Conservation (phyloP, 2,888 invertebrate species). For the Petrolisthes cinctipes region DNA sequence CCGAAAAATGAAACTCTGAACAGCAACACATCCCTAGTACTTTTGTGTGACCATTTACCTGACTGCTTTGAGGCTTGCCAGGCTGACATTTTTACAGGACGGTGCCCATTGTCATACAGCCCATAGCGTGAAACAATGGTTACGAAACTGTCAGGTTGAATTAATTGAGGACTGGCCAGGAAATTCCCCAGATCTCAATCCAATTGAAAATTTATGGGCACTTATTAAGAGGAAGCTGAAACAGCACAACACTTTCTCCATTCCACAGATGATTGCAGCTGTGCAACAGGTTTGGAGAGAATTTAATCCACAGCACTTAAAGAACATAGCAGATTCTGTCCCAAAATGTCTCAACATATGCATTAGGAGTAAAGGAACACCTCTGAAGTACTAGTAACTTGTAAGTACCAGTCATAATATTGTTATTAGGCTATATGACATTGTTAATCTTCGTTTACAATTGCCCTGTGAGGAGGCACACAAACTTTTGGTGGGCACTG, state of each 20-base stretch:
- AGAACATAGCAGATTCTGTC: neutral
- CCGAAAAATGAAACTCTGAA: no score
- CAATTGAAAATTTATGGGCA: neutral
- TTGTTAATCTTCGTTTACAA: no score
- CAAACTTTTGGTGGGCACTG: no score
- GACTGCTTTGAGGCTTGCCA: constrained; percentile 12
- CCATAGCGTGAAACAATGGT: constrained; percentile 5
- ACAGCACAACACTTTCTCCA: neutral
- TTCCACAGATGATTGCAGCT: neutral
- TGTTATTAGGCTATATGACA: no score
- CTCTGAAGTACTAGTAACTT: no score
- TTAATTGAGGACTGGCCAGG: constrained; percentile 8
- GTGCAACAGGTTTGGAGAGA: neutral
- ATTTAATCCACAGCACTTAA: neutral
- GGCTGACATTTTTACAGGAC: constrained; percentile 12
- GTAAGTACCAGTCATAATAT: no score
- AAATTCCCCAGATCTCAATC: neutral
- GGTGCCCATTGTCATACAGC: constrained; percentile 22
- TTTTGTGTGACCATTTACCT: no score
- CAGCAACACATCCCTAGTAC: no score
- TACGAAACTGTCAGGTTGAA: constrained; percentile 3
- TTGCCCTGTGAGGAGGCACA: no score
- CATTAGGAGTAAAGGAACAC: no score
- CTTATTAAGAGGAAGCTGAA: neutral
- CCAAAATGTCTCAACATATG: no score